These are phyloP conservation scores for Saiga tatarica DNA, from an alignment of 2,113 vertebrate genomes.

Conservation along the genomic window DNA sequence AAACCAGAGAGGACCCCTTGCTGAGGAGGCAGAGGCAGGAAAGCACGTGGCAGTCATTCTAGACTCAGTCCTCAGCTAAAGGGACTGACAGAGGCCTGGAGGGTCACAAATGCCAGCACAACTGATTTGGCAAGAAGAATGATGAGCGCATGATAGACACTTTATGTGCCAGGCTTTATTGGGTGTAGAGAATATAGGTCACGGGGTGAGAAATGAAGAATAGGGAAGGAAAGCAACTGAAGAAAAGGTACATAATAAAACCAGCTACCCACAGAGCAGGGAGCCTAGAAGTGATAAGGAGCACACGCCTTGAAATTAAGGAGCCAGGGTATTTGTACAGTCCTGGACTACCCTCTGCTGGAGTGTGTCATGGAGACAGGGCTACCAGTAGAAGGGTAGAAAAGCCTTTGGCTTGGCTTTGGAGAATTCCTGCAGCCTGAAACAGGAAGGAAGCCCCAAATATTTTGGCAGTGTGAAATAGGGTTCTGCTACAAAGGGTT, in stretches of 20 bases:
- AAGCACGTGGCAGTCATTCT: background rate
- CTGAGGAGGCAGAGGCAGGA: background rate
- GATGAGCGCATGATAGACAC: background rate
- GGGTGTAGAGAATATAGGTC: background rate
- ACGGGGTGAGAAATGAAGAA: background rate
- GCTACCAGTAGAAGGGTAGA: no score
- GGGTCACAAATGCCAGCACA: background rate
- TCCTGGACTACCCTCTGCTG: no score
- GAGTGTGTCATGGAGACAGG: background rate
- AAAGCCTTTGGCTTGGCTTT: background rate
- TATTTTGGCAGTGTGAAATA: background rate
- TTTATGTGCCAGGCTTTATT: background rate
- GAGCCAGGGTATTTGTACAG: background rate
- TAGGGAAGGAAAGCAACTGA: background rate
- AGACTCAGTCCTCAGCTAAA: background rate
- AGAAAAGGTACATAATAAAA: background rate
- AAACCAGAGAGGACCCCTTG: background rate
- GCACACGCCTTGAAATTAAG: no score
- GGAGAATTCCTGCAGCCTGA: background rate
- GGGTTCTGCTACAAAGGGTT: background rate
- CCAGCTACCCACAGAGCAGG: background rate
- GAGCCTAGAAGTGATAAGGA: no score
- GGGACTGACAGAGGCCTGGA: no score
- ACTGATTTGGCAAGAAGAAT: background rate
- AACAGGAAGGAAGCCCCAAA: background rate